These are phyloP conservation scores for Leptobrachium leishanense DNA, from an alignment of 2,113 vertebrate genomes.

Conservation along the genomic window DNA sequence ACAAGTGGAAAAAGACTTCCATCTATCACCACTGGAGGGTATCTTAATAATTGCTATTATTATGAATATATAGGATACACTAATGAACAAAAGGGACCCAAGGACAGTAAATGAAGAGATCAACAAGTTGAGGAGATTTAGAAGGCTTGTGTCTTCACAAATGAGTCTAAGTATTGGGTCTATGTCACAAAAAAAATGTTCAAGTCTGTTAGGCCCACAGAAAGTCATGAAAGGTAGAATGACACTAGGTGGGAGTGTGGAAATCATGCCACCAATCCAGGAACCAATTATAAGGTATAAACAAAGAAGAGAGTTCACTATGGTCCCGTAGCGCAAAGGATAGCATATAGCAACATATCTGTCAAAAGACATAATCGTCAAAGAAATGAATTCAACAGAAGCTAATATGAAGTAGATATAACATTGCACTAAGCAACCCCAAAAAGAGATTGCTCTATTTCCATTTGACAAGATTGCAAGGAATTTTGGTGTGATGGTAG, in stretches of 20 bases:
- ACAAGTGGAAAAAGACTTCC: constrained; percentile 30
- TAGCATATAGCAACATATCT: constrained; percentile 42
- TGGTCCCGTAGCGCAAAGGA: constrained; percentile 19
- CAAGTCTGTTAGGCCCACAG: not conserved
- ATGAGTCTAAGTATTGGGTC: constrained; percentile 6
- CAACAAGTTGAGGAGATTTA: constrained; percentile 8
- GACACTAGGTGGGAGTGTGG: not conserved
- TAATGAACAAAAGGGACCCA: not conserved
- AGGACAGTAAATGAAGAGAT: constrained; percentile 6
- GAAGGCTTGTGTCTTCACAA: constrained; percentile 2
- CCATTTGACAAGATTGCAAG: constrained; percentile 16
- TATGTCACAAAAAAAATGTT: constrained; percentile 33
- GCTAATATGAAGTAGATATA: constrained; percentile 22
- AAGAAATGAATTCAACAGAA: constrained; percentile 22
- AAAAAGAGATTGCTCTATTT: constrained; percentile 17
- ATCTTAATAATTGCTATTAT: constrained; percentile 19
- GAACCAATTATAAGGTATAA: not conserved
- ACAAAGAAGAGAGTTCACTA: constrained; percentile 8
- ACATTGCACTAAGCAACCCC: constrained; percentile 10
- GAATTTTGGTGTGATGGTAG: constrained; percentile 23
- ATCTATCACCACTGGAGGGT: not conserved
- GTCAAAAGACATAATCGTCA: constrained; percentile 34
- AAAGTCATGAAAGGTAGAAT: not conserved
- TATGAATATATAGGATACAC: constrained; percentile 6
- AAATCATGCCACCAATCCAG: constrained; percentile 13